These are phyloP conservation scores for Sturmia bella DNA, from an alignment of 2,888 invertebrate genomes.

Conservation along the genomic window DNA sequence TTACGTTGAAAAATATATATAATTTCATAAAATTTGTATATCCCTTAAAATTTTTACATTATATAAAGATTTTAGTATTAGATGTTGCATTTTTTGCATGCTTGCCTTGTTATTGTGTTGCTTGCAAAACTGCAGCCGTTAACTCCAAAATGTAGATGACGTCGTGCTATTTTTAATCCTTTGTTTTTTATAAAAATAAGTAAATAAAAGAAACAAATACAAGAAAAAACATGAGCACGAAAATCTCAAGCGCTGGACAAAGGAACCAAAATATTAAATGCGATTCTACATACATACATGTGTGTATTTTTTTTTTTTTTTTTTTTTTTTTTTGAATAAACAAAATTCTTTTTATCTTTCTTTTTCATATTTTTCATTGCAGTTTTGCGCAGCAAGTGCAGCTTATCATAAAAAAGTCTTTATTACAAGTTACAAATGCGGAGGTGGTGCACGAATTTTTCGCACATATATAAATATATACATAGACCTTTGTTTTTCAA, in stretches of 20 bases:
- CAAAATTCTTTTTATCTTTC: conserved; percentile 23
- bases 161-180: conserved; percentile 62
- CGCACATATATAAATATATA: background rate
- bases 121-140: conserved; percentile 56
- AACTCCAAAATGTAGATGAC: conserved; percentile 47
- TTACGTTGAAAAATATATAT: too few relatives aligned
- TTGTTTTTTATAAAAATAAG: conserved; percentile 47
- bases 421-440: conserved; percentile 22
- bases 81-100: conserved; percentile 10
- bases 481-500: too few relatives aligned
- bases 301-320: conserved; percentile 43
- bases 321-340: conserved; percentile 50
- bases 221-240: conserved; percentile 61
- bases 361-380: conserved; percentile 15
- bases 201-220: conserved; percentile 1
- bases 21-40: too few relatives aligned
- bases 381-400: conserved; percentile 60
- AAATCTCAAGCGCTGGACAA: conserved; percentile 60
- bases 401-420: conserved; percentile 42
- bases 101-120: conserved; percentile 22
- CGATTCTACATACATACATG: conserved; percentile 36
- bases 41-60: conserved; percentile 9
- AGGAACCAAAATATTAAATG: conserved; percentile 63
- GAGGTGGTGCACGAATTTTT: background rate
- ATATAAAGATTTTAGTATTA: conserved; percentile 17